Base-by-base conservation (phyloP, 2,888 invertebrate genomes). In the Rhingia campestris region DNA sequence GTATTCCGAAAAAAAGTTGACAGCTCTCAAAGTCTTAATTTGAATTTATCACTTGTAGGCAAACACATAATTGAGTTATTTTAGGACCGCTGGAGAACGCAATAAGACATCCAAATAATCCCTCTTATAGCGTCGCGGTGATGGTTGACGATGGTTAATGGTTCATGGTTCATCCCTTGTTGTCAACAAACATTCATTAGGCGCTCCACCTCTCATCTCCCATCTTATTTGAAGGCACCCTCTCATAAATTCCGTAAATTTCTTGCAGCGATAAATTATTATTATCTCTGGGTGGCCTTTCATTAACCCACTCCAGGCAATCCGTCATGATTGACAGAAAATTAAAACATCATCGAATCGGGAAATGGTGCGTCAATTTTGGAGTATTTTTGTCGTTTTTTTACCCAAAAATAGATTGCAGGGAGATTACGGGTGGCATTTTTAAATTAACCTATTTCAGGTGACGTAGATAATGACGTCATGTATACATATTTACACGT, bases 81-180 rank as follows among this genome's bases (percentile, higher is more conserved):
- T 67, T 14, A 45, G 32, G 10, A 22, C 10, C 14, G 14, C 12
- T 47, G 7, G 47, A 58, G n/a, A 30, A 41, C 39, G 30, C 37
- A 49, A 64, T 64, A 64, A 66, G 30, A 51, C 43, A 7, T 4
- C 43, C 2, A 58, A 75, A 37, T 67, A 67, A 59, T 49, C 51
- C 51, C 43, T 49, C 39, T 14, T 12, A 0, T 41, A 51, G 30
- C 35, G 14, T 9, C 22, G 22, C 22, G 22, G 64, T 49, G 56
- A 22, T 22, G 22, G 22, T 22, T 22, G 22, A 22, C 22, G 22
- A 22, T 22, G 22, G 22, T 22, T 22, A 22, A 22, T 22, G 22
- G 22, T 22, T 22, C 22, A 22, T 22, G 56, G 64, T 56, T 56
- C 47, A 73, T 73, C 56, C 63, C 74, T 33, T 47, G 41, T 41